Base-by-base conservation (phyloP, 1,140 invertebrate species). In the Drosophila arizonae region DNA sequence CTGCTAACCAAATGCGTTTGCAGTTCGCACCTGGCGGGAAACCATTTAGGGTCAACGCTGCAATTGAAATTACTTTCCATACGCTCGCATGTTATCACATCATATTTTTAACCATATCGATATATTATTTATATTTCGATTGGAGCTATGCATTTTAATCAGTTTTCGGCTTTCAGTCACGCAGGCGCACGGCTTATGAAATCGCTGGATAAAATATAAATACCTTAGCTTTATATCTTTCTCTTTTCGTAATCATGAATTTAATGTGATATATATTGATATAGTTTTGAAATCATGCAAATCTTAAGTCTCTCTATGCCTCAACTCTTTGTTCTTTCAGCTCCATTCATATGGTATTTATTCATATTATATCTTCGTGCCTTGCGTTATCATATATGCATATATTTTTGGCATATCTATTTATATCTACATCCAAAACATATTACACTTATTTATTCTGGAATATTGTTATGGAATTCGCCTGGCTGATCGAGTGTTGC, bases 51-150 rank as follows among this genome's bases (percentile, higher is more conserved):
- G 84, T 68, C 41, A 64, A n/a, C 70, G 69, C 39, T 84, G 84
- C 71, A 87, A 87, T 87, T 79, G 82, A 81, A 84, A 65, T 82
- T 51, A 87, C 84, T 88, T 88, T 88, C 84, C n/a, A 46, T 21
- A 17, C 62, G 60, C 69, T 55, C 48, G 55, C 75, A 90, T 90
- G 89, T 90, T 90, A 90, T 90, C 87, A 90, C 87, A 90, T 90
- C 79, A 87, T 69, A 78, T 67, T 82, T 82, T 70, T 67, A 65
- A 69, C 79, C 82, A 82, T 74, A 82, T 72, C 21, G 63, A 71
- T 66, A 68, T 69, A 48, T 74, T 84, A 52, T 72, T 80, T 80
- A 24, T 66, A 57, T 79, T 55, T 48, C 55, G 61, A 72, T 77
- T 45, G 71, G 65, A 51, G 36, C 11, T 24, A 66, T 77, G 88